Evolutionary conservation across 2,888 invertebrate genomes (phyloP).

Genomic region (Napeogenes sylphis): DNA sequence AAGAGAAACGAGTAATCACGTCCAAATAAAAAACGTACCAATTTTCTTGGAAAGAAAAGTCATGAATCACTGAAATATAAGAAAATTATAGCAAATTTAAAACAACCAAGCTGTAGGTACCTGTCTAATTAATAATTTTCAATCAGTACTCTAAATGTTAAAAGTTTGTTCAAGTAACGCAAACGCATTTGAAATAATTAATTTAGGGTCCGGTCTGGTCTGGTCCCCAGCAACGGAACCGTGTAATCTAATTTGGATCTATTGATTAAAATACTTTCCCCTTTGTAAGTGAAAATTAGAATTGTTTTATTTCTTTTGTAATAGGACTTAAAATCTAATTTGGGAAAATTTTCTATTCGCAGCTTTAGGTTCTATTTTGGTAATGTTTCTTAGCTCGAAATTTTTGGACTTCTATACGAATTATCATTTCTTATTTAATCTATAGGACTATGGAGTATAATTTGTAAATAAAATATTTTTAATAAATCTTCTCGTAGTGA

Average conservation of each 20-base stretch:
- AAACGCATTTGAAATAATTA: slow-evolving; percentile 38
- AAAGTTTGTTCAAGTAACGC: slow-evolving; percentile 32
- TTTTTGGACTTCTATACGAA: too few species aligned
- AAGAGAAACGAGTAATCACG: neutral
- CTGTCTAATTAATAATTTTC: slow-evolving; percentile 7
- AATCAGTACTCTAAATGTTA: slow-evolving; percentile 17
- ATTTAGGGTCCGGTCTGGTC: slow-evolving; percentile 27
- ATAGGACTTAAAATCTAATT: neutral
- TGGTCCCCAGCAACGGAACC: slow-evolving; percentile 30
- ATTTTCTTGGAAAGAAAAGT: slow-evolving; percentile 11
- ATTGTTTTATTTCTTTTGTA: slow-evolving; percentile 16
- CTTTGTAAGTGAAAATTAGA: slow-evolving; percentile 20
- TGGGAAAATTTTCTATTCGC: too few species aligned
- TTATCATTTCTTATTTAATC: too few species aligned
- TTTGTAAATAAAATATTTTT: too few species aligned
- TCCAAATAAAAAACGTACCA: slow-evolving; percentile 8
- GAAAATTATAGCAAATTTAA: neutral
- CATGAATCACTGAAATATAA: slow-evolving; percentile 11
- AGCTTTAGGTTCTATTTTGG: too few species aligned
- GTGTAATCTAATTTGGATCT: slow-evolving; percentile 36
- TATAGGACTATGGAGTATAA: too few species aligned
- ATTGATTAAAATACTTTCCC: slow-evolving; percentile 33
- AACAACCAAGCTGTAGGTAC: neutral
- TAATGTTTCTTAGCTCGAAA: too few species aligned
- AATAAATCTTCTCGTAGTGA: too few species aligned